Evolutionary conservation across 2,797 vertebrate species (phyloP).

Genomic region (Premnoplex brunnescens): DNA sequence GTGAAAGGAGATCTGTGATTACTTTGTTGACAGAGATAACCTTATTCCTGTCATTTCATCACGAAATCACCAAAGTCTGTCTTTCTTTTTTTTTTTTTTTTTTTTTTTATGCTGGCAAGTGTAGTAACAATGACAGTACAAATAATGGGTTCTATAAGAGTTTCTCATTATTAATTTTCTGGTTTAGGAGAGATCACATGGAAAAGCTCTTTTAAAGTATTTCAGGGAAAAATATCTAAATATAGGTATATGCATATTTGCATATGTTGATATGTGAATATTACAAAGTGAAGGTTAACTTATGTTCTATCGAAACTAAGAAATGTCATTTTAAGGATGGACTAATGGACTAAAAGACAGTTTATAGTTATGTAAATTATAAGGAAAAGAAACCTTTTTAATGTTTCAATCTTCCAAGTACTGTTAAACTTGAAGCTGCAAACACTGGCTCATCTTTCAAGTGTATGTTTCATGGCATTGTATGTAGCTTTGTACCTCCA

Average conservation of each 20-base stretch:
- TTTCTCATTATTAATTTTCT: background rate
- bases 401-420: background rate
- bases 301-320: background rate
- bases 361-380: background rate
- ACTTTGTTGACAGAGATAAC: slow-evolving; percentile 25
- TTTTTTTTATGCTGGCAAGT: background rate
- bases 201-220: background rate
- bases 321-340: background rate
- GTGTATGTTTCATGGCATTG: background rate
- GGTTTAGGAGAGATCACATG: background rate
- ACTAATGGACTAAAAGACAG: background rate
- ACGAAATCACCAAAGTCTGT: background rate
- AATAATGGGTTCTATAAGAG: background rate
- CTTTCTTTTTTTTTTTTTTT: background rate
- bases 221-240: background rate
- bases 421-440: background rate
- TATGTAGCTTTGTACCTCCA: background rate
- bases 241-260: background rate
- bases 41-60: background rate
- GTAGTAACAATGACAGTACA: background rate
- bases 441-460: background rate
- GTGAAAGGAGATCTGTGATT: slow-evolving; percentile 28
- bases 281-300: background rate
- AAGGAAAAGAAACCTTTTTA: background rate
- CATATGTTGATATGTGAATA: no score